Evolutionary conservation across 2,888 invertebrate genomes (phyloP).

Genomic region (Acleris cristana): DNA sequence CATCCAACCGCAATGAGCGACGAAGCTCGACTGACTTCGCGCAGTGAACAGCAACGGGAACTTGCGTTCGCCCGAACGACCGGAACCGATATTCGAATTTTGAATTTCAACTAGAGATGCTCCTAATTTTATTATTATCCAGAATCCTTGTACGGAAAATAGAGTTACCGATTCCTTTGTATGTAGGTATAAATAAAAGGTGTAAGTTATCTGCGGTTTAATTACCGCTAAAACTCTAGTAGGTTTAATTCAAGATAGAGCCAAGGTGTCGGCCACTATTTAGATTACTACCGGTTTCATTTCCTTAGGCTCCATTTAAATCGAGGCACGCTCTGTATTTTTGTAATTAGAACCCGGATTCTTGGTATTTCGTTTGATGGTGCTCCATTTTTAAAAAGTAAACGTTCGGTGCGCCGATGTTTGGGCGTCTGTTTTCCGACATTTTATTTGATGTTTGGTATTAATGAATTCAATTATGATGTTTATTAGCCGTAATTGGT

Average conservation of each 20-base stretch:
- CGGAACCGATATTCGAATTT: conserved; percentile 53
- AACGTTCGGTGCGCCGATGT: conserved; percentile 39
- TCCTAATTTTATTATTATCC: conserved; percentile 22
- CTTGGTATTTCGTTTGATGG: conserved; percentile 45
- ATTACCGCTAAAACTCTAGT: too few relatives aligned
- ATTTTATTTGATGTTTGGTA: conserved; percentile 37
- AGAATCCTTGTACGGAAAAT: not conserved
- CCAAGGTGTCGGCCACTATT: conserved; percentile 45
- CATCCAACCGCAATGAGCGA: conserved; percentile 47
- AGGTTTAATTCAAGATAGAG: not conserved
- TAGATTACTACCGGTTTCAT: conserved; percentile 49
- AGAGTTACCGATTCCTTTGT: not conserved
- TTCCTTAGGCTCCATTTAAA: conserved; percentile 49
- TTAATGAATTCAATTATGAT: conserved; percentile 32
- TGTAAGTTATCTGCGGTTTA: not conserved
- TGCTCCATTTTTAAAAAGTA: conserved; percentile 42
- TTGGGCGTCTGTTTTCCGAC: conserved; percentile 34
- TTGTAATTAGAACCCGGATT: conserved; percentile 50
- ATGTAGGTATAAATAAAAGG: not conserved
- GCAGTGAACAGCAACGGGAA: conserved; percentile 27
- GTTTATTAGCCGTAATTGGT: conserved; percentile 18
- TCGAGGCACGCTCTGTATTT: conserved; percentile 46
- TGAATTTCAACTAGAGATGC: conserved; percentile 34
- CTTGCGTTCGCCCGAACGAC: conserved; percentile 1
- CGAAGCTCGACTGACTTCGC: conserved; percentile 49